Evolutionary conservation across 2,797 vertebrate species (phyloP), one percentile per base, ranked within the genome.

Genomic region (Hoplostethus atlanticus): DNA sequence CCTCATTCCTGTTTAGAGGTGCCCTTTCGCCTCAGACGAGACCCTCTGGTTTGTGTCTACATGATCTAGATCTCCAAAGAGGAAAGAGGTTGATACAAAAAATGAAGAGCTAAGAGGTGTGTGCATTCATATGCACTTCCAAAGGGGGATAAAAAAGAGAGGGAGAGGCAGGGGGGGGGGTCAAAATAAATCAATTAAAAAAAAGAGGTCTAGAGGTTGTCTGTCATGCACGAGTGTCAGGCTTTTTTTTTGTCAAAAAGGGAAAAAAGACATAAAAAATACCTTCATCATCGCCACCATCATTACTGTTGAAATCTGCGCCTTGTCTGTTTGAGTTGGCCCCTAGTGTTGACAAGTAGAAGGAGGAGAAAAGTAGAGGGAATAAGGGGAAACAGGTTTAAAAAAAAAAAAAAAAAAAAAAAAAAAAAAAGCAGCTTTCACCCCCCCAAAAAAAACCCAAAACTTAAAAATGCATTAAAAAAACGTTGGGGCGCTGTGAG

Each of bases 271-370:
- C 88, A 93, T 21, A 89, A 95, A 96, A 96, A 96, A 96, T 97
- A 97, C 96, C 96, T 97, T 96, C 92, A 80, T 96, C 94, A 92
- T 93, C 92, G 92, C 90, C 96, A 94, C 92, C 95, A 88, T 96
- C 96, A 96, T 96, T 96, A 96, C 88, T 96, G 94, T 91, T 93
- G 94, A 96, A 95, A 96, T 94, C 96, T 95, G 96, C 94, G 87
- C 89, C 94, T 91, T 92, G 93, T 94, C 93, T 96, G 95, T 95
- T 95, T 95, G 93, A 93, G 94, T 95, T 96, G 95, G 93, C 94
- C 94, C 96, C 97, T 97, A 91, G 86, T 94, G 93, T 96, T 91
- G 94, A 91, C 93, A 79, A 92, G n/a, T n/a, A n/a, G n/a, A n/a
- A n/a, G n/a, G 87, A 93, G 92, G 87, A 93, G 91, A 94, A 92